Base-by-base conservation (phyloP, 2,797 vertebrate species). In the Micromesistius poutassou region DNA sequence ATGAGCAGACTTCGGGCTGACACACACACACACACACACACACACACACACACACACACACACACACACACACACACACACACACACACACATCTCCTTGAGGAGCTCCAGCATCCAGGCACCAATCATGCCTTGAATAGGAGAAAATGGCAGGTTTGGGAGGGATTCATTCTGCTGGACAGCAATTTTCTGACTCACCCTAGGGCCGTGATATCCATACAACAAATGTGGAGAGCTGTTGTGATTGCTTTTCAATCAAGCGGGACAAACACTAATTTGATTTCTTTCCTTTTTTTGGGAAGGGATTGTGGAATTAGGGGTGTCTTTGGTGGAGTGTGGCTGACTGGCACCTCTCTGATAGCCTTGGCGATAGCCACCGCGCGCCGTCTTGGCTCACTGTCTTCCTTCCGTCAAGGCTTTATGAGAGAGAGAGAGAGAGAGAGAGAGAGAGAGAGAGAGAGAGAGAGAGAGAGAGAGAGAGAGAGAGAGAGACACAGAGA, bases 171-270 rank as follows among this genome's bases (percentile, higher is more conserved):
- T 80, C 86, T 85, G 84, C 83, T 90, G 89, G 87, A 88, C 89
- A 81, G 82, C 74, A 80, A 78, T 86, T 88, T 90, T 82, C 74
- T 79, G 74, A 72, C 78, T 74, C 84, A 86, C 90, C 85, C 35
- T 71, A 87, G 88, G 86, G 55, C 42, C 55, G 82, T 30, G 78
- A 87, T 91, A 92, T 93, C 84, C 85, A 90, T 91, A 87, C 90
- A 87, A 82, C 89, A 90, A 90, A 30, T 86, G 85, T 76, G 76
- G 80, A 87, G 89, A 85, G 88, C 89, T 92, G 87, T 89, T 92
- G 86, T 93, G 93, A 94, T 94, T 94, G 93, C 90, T 93, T 94
- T 93, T 91, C 93, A 93, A 93, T 94, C 93, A 93, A 92, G 91
- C 89, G 87, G 91, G 91, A 92, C 91, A 92, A 94, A 93, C 79